A percentile compares a stretch with the other conserved stretches of the same genome.
Evolutionary conservation across 2,113 vertebrate species (phyloP).

Genomic region (Melospiza georgiana): DNA sequence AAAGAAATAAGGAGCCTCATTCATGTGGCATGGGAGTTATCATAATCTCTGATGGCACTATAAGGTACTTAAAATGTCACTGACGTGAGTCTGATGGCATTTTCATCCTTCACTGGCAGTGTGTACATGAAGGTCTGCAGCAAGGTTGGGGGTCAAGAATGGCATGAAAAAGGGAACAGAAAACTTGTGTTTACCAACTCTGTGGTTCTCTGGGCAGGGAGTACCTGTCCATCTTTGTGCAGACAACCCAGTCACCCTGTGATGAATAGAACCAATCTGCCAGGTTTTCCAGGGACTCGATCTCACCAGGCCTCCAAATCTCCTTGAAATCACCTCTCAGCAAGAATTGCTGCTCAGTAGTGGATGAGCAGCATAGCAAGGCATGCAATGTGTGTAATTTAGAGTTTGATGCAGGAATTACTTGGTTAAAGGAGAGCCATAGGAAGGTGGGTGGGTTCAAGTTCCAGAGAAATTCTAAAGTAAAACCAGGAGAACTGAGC

Average conservation of each 20-base stretch:
- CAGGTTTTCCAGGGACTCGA: fast-evolving
- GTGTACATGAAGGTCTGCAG: not conserved
- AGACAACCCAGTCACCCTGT: not conserved
- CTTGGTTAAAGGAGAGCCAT: not conserved
- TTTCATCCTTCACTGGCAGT: not conserved
- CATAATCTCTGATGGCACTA: not conserved
- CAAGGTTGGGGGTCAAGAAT: not conserved
- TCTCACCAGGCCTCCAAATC: not conserved
- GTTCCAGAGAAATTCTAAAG: not conserved
- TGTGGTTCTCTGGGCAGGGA: not conserved
- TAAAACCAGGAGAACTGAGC: not conserved
- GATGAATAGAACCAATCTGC: not conserved
- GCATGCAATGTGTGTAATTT: not conserved
- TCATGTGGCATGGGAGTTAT: not conserved
- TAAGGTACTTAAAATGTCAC: not conserved
- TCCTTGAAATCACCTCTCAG: not conserved
- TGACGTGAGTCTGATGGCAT: not conserved
- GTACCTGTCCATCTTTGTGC: not conserved
- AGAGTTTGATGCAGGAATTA: not conserved
- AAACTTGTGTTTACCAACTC: not conserved
- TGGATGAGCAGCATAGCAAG: not conserved
- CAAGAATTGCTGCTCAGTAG: not conserved
- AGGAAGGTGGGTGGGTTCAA: not conserved
- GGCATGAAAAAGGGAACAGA: not conserved
- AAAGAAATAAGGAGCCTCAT: not conserved